A percentile compares a stretch with the other conserved stretches of the same genome.
phyloP scores from a whole-genome alignment of 2,888 invertebrate species.

The Synergus japonicus region DNA sequence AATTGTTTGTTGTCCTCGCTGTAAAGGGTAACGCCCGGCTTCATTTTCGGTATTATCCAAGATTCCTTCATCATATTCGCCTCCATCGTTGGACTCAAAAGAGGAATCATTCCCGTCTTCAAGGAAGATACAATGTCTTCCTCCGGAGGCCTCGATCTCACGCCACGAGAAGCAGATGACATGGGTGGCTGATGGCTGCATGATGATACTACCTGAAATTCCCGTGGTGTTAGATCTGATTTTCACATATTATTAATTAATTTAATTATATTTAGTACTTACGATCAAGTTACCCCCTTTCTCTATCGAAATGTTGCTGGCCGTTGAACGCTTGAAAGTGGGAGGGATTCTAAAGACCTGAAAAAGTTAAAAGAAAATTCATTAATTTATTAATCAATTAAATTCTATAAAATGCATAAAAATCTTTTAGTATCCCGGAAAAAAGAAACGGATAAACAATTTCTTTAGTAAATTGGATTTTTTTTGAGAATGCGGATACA shows the following conservation, averaged over 20 bases:
- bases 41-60: constrained; percentile 48
- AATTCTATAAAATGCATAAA: too few species aligned
- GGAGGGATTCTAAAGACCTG: constrained; percentile 76
- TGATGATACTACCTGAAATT: constrained; percentile 66
- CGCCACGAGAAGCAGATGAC: constrained; percentile 75
- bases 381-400: not conserved
- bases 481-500: too few species aligned
- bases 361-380: constrained; percentile 43
- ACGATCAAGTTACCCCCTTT: constrained; percentile 71
- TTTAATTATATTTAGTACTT: constrained; percentile 54
- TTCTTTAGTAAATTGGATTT: too few species aligned
- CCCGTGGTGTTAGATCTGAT: not conserved
- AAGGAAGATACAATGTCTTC: constrained; percentile 55
- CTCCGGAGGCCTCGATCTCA: constrained; percentile 68
- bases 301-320: constrained; percentile 76
- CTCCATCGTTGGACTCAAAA: constrained; percentile 68
- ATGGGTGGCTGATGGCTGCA: constrained; percentile 68
- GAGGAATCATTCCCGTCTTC: constrained; percentile 63
- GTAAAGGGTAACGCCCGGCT: constrained; percentile 19
- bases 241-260: not conserved
- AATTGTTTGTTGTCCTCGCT: constrained; percentile 51
- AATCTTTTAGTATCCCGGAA: too few species aligned
- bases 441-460: too few species aligned
- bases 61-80: constrained; percentile 61
- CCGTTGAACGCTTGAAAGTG: constrained; percentile 71